phyloP scores from a whole-genome alignment of 2,113 vertebrate species.

The Haplochromis vanheusdeni region DNA sequence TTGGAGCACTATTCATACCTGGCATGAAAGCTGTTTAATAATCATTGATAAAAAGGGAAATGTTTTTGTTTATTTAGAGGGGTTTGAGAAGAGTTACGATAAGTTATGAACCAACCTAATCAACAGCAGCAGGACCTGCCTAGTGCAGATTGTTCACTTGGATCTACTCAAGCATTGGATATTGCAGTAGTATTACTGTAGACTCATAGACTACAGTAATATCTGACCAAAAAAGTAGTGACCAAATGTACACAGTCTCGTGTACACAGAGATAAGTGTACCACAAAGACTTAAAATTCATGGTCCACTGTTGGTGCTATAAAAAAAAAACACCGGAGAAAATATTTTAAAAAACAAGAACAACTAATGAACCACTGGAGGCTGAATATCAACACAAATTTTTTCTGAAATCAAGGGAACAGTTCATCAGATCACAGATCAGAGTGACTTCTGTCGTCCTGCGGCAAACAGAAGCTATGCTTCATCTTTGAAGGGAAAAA shows the following conservation, averaged over 20 bases:
- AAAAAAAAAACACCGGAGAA: not conserved
- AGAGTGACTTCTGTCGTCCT: not conserved
- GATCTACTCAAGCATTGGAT: not conserved
- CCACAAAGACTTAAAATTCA: not conserved
- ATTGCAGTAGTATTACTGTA: not conserved
- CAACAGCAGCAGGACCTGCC: not conserved
- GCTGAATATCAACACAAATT: not conserved
- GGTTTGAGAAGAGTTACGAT: not conserved
- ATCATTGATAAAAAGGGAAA: not conserved
- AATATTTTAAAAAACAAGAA: not conserved
- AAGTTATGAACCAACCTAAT: not conserved
- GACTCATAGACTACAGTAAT: not conserved
- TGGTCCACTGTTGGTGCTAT: not conserved
- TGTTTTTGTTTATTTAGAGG: not conserved
- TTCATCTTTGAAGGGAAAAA: not conserved
- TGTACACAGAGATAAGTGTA: not conserved
- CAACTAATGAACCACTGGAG: not conserved
- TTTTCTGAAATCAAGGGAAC: not conserved
- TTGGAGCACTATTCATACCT: not conserved
- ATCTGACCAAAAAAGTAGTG: not conserved
- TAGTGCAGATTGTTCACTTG: not conserved
- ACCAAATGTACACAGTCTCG: not conserved
- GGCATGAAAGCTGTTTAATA: not conserved
- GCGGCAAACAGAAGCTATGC: not conserved
- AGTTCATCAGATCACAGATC: not conserved